Evolutionary conservation across 2,797 vertebrate genomes (phyloP), one percentile per base, ranked within the genome.

Genomic region (Lemur catta): DNA sequence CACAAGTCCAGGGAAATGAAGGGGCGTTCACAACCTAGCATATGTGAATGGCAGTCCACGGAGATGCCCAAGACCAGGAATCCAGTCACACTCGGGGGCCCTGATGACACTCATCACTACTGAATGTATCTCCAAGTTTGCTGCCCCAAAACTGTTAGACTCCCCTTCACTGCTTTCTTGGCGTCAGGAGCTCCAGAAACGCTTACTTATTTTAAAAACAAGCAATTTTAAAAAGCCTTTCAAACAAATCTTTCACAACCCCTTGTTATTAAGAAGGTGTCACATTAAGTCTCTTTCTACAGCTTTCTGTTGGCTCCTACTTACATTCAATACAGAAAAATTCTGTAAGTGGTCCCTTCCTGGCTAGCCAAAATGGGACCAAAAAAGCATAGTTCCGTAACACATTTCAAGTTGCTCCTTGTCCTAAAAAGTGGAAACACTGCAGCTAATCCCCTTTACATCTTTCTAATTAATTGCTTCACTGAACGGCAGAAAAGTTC

Each of bases 241-340:
- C 18, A 67, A 63, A 69, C 38, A 80, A 89, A 75, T 4, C 30
- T 84, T 61, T 50, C 84, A 71, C 35, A 72, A 63, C 12, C 15
- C 9, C 35, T 82, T 87, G 72, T 67, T 30, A 87, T 28, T 78
- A 85, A 67, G 35, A 89, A 26, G 10, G 52, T 79, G 11, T 86
- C 75, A 84, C 33, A 55, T 17, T 63, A 30, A 63, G 33, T 15
- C 18, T 14, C 8, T 84, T 85, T n/a, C 41, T 55, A 20, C 2
- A 84, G 4, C 41, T 69, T 72, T 81, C 48, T 52, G 43, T 14
- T 18, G 15, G 35, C n/a, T 72, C 63, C 81, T 18, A 91, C 22
- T 78, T 57, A 28, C 18, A 65, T 22, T 74, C 84, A 91, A 88
- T 79, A 72, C 24, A 65, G 55, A 76, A 94, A 80, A 46, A 20